Conservation (phyloP, 2,113 vertebrate species). For the Ceuthmochares aereus region DNA sequence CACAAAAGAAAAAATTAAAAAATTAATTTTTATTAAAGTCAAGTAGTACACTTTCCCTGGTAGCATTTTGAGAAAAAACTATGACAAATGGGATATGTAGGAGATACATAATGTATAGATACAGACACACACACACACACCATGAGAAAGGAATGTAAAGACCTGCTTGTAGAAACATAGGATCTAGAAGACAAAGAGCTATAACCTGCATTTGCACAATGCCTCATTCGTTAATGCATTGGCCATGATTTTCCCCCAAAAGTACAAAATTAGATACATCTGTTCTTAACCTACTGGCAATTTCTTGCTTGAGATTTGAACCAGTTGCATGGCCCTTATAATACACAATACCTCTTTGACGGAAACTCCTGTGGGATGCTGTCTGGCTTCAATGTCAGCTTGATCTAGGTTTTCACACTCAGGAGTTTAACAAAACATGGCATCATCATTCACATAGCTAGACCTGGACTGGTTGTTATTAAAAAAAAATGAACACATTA, state of each 20-base stretch:
- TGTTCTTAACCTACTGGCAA: conserved; percentile 62
- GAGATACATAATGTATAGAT: background rate
- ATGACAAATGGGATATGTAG: background rate
- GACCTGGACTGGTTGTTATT: background rate
- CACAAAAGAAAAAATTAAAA: background rate
- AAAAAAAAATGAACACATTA: background rate
- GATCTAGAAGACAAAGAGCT: background rate
- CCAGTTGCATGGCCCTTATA: conserved; percentile 16
- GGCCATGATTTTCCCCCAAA: background rate
- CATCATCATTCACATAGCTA: background rate
- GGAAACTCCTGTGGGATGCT: conserved; percentile 49
- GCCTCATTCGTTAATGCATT: conserved; percentile 19
- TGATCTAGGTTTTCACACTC: conserved; percentile 15
- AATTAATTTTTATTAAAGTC: background rate
- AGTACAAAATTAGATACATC: conserved; percentile 59
- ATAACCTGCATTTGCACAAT: background rate
- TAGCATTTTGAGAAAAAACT: background rate
- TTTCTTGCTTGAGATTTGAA: conserved; percentile 46
- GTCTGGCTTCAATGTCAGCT: background rate
- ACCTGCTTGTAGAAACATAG: background rate
- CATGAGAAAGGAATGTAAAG: background rate
- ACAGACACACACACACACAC: background rate
- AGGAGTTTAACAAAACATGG: conserved; percentile 38
- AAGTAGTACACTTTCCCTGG: background rate
- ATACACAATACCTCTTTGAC: conserved; percentile 56